These are phyloP conservation scores for Sebastes aleutianus DNA, from an alignment of 2,797 vertebrate species.

Conservation along the genomic window DNA sequence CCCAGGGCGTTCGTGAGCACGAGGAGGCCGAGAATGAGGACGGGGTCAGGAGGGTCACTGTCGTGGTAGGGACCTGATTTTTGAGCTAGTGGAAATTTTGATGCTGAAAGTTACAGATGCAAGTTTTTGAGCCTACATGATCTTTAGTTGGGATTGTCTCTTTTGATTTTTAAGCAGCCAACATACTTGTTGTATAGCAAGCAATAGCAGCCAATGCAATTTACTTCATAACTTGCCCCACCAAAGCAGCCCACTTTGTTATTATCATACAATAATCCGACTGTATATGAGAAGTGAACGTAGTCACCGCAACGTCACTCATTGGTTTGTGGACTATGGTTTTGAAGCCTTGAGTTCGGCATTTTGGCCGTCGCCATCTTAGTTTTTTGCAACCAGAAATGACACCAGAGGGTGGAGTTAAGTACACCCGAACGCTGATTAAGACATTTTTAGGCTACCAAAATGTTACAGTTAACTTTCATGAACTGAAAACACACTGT, in stretches of 20 bases:
- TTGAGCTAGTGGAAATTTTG: background rate
- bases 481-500: too few species aligned
- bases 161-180: background rate
- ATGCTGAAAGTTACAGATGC: background rate
- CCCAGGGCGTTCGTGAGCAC: slow-evolving; percentile 93
- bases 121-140: background rate
- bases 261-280: background rate
- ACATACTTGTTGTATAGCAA: background rate
- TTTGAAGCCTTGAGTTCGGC: too few species aligned
- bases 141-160: background rate
- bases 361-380: too few species aligned
- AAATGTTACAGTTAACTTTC: too few species aligned
- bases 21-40: slow-evolving; percentile 88
- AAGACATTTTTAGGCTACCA: too few species aligned
- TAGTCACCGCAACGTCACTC: too few species aligned
- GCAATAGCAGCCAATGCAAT: too few species aligned
- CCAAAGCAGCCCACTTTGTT: background rate
- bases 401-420: too few species aligned
- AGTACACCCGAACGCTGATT: too few species aligned
- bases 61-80: slow-evolving; percentile 78
- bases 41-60: slow-evolving; percentile 82
- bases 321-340: too few species aligned
- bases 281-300: too few species aligned
- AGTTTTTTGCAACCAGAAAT: too few species aligned
- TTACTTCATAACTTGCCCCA: background rate